Evolutionary conservation across 2,113 vertebrate genomes (phyloP).

Genomic region (Chlamydotis undulata): DNA sequence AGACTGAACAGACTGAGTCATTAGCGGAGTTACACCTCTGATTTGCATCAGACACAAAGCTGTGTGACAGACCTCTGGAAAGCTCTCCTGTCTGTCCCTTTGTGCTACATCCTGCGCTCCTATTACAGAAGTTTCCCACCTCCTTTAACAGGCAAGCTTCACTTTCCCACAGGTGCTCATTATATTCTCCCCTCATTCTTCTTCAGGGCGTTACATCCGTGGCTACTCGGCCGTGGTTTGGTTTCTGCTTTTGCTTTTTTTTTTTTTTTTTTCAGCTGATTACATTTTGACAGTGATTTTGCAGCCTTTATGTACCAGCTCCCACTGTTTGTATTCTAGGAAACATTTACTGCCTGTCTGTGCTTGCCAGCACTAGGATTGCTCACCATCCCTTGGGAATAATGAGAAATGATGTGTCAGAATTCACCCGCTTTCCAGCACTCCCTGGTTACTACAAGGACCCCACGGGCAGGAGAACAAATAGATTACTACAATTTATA

Average conservation of each 20-base stretch:
- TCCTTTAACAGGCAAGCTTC: background rate
- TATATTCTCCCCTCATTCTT: background rate
- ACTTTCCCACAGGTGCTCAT: background rate
- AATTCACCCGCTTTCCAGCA: constrained; percentile 29
- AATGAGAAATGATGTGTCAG: constrained; percentile 62
- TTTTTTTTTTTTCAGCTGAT: background rate
- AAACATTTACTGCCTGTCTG: constrained; percentile 50
- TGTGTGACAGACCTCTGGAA: background rate
- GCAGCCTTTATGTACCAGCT: background rate
- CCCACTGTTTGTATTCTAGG: constrained; percentile 41
- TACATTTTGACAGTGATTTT: constrained; percentile 28
- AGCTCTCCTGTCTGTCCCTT: background rate
- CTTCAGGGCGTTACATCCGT: background rate
- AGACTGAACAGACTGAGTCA: background rate
- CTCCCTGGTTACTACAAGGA: constrained; percentile 44
- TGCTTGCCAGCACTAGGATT: constrained; percentile 24
- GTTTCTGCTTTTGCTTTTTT: background rate
- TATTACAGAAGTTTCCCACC: background rate
- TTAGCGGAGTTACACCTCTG: background rate
- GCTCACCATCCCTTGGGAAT: constrained; percentile 38
- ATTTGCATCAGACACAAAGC: background rate
- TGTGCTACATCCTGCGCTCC: background rate
- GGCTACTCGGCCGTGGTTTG: accelerated
- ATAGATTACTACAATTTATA: constrained; percentile 58
- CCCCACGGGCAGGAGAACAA: constrained; percentile 46